A percentile compares a stretch with the other conserved stretches of the same genome.
These are phyloP conservation scores for Lamellibrachia columna DNA, from an alignment of 2,888 invertebrate species.

Conservation along the genomic window DNA sequence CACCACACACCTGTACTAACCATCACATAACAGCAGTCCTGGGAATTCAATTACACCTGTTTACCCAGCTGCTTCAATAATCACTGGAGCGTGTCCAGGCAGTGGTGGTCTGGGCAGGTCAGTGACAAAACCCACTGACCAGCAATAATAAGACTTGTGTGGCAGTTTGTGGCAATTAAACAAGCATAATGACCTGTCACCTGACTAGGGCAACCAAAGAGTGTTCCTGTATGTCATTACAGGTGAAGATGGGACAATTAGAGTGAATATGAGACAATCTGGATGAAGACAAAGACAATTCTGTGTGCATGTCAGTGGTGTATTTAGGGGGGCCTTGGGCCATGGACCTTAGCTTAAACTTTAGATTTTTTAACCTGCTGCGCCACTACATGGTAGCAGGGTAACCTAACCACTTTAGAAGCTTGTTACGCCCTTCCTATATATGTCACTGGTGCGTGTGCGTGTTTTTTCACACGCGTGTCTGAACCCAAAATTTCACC, in stretches of 20 bases:
- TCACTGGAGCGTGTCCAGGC: not conserved
- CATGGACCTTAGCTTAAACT: too few relatives aligned
- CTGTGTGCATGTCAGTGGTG: too few relatives aligned
- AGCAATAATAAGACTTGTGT: not conserved
- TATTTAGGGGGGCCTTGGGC: too few relatives aligned
- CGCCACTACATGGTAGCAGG: too few relatives aligned
- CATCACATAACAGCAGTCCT: too few relatives aligned
- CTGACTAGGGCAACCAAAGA: not conserved
- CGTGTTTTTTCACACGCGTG: too few relatives aligned
- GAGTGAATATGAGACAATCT: not conserved
- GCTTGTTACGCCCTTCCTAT: too few relatives aligned
- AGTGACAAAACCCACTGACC: not conserved
- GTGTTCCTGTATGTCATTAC: not conserved
- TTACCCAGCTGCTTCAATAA: not conserved
- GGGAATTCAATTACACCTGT: not conserved
- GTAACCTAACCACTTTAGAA: too few relatives aligned
- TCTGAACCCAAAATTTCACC: not conserved
- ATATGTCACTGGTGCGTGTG: too few relatives aligned
- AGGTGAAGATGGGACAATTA: not conserved
- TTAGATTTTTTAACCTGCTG: too few relatives aligned
- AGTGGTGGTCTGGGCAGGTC: not conserved
- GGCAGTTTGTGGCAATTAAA: constrained; percentile 4
- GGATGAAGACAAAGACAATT: not conserved
- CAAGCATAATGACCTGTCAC: not conserved
- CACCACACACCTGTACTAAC: too few relatives aligned